Conservation (phyloP, 2,113 vertebrate species). For the Cisticola juncidis region DNA sequence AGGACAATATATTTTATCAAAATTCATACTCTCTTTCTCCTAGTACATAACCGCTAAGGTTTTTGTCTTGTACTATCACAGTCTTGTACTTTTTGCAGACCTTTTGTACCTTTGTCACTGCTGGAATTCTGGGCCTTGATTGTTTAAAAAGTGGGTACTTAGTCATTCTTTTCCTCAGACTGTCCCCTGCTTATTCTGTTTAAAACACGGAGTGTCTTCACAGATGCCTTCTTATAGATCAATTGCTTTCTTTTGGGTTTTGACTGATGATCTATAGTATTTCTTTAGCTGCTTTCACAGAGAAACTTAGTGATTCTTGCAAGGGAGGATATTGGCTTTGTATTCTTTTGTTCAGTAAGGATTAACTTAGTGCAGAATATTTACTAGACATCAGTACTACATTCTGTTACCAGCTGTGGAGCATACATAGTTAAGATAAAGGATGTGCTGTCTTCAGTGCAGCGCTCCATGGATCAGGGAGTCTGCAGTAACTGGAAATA, state of each 20-base stretch:
- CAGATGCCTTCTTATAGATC: neutral
- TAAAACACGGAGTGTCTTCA: neutral
- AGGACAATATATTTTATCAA: neutral
- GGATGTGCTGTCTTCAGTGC: neutral
- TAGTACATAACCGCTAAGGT: neutral
- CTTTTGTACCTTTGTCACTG: neutral
- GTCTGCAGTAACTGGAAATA: neutral
- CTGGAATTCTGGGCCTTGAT: neutral
- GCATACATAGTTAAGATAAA: neutral
- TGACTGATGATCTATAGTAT: neutral
- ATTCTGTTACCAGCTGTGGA: neutral
- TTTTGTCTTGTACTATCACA: neutral
- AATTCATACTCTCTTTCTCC: neutral
- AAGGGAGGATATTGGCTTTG: neutral
- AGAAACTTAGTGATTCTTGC: neutral
- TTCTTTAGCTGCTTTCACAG: neutral
- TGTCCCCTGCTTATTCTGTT: neutral
- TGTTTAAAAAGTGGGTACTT: neutral
- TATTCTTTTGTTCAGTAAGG: neutral
- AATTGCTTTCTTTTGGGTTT: neutral
- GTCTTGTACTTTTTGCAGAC: neutral
- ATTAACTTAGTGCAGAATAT: neutral
- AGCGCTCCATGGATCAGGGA: neutral
- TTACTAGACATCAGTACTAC: neutral
- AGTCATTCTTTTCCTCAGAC: neutral